Percentiles rank a stretch among this genome's conserved stretches.
Conservation (phyloP, 1,140 invertebrate species). For the Trichomalopsis sarcophagae region DNA sequence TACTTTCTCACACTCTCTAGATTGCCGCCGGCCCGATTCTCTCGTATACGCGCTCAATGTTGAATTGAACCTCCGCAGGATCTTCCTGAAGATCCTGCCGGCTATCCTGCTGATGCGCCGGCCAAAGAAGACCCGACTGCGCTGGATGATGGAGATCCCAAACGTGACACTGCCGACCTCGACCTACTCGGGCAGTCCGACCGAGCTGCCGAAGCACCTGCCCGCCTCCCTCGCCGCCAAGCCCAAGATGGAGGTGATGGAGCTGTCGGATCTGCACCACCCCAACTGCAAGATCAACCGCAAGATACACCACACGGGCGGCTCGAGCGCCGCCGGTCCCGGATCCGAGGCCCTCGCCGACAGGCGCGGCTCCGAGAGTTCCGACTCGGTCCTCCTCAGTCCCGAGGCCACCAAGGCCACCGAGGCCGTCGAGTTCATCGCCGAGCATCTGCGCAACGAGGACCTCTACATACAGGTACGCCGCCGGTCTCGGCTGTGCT, state of each 20-base stretch:
- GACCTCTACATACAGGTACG: slow-evolving; percentile 96
- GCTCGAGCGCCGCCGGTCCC: slow-evolving; percentile 77
- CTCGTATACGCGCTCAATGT: no score
- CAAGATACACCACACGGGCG: slow-evolving; percentile 79
- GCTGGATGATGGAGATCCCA: slow-evolving; percentile 98
- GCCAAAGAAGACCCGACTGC: slow-evolving; percentile 91
- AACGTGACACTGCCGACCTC: slow-evolving; percentile 89
- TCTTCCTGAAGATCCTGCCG: slow-evolving; percentile 96
- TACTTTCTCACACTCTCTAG: neutral
- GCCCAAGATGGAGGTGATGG: slow-evolving; percentile 93
- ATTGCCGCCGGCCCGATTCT: no score
- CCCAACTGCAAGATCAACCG: slow-evolving; percentile 96
- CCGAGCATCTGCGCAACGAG: slow-evolving; percentile 97
- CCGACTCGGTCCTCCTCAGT: slow-evolving; percentile 90
- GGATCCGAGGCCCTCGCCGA: slow-evolving; percentile 76
- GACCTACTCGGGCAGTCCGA: slow-evolving; percentile 83
- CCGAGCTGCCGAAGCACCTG: slow-evolving; percentile 85
- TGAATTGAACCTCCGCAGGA: slow-evolving; percentile 68
- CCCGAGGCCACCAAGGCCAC: slow-evolving; percentile 96
- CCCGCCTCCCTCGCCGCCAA: slow-evolving; percentile 79
- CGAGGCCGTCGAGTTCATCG: slow-evolving; percentile 98
- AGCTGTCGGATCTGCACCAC: slow-evolving; percentile 94
- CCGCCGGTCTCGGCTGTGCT: no score
- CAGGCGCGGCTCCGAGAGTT: slow-evolving; percentile 91
- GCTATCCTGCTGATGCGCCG: slow-evolving; percentile 91